Evolutionary conservation across 2,797 vertebrate genomes (phyloP), one percentile per base, ranked within the genome.

Genomic region (Gobionotothen gibberifrons): DNA sequence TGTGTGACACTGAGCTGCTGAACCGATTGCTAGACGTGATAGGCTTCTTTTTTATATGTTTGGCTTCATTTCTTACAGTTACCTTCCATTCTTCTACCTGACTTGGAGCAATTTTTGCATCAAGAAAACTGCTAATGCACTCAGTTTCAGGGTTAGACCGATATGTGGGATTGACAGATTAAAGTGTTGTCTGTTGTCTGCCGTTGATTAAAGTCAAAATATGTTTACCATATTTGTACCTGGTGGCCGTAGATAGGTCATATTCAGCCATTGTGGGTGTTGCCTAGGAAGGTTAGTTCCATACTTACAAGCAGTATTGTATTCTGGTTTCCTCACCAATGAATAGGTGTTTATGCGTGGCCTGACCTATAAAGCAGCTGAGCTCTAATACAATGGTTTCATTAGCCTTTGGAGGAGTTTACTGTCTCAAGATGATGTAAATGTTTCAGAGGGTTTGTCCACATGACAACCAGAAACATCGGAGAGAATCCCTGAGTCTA

Each of bases 121-220:
- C 54, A 60, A 65, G 19, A 55, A 21, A 70, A 66, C 59, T 13
- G 47, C 66, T 72, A 49, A 62, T 42, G 53, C 71, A 68, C 81
- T 68, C 59, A 61, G 58, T 52, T 56, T 49, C 29, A 56, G 62
- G 59, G 60, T 79, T 44, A 13, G 40, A 73, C 61, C 15, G 40
- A 78, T 67, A 66, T 46, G n/a, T 36, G 0, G 17, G 42, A n/a
- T 42, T 16, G 32, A 12, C 42, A 56, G 3, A 36, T 17, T 47
- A n/a, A 10, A 11, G 46, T 40, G 57, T 13, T 36, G n/a, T 56
- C 44, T 63, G 6, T 26, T 26, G 26, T 40, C 62, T 19, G 55
- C 43, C 16, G 17, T 58, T 44, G 12, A 9, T 49, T 69, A 26
- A 10, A 55, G n/a, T 60, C 46, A 39, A 2, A 46, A 61, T 26